These are phyloP conservation scores for Regulus satrapa DNA, from an alignment of 2,113 vertebrate genomes.

Conservation along the genomic window DNA sequence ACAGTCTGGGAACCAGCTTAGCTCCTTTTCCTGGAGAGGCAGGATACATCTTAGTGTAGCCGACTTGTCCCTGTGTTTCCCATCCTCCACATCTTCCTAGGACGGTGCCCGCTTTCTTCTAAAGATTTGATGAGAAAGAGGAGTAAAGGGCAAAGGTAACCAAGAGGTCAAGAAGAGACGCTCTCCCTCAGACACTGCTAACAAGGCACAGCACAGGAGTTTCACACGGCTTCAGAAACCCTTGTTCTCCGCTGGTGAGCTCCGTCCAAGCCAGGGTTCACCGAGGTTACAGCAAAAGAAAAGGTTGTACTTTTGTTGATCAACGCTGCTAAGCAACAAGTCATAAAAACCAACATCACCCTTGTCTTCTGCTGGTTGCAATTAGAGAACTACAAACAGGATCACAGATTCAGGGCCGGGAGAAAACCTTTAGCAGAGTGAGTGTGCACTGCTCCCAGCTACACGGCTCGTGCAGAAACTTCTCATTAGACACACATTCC, in stretches of 20 bases:
- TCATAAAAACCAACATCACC: conserved; percentile 8
- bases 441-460: not conserved
- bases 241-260: not conserved
- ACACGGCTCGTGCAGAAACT: not conserved
- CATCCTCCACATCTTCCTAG: conserved; percentile 25
- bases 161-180: conserved; percentile 38
- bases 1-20: not conserved
- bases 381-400: conserved; percentile 22
- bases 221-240: not conserved
- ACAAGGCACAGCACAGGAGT: not conserved
- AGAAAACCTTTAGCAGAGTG: not conserved
- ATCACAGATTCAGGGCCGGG: not conserved
- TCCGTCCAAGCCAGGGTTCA: not conserved
- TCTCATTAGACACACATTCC: not conserved
- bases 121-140: conserved; percentile 23
- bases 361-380: not conserved
- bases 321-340: conserved; percentile 71
- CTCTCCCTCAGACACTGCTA: not conserved
- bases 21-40: conserved; percentile 21
- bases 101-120: conserved; percentile 42
- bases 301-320: conserved; percentile 44
- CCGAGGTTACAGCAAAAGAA: conserved; percentile 13
- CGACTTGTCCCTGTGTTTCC: not conserved
- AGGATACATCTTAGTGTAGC: not conserved
- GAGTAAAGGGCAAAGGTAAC: conserved; percentile 55